Base-by-base conservation (phyloP, 2,113 vertebrate species). In the Atlantisia rogersi region DNA sequence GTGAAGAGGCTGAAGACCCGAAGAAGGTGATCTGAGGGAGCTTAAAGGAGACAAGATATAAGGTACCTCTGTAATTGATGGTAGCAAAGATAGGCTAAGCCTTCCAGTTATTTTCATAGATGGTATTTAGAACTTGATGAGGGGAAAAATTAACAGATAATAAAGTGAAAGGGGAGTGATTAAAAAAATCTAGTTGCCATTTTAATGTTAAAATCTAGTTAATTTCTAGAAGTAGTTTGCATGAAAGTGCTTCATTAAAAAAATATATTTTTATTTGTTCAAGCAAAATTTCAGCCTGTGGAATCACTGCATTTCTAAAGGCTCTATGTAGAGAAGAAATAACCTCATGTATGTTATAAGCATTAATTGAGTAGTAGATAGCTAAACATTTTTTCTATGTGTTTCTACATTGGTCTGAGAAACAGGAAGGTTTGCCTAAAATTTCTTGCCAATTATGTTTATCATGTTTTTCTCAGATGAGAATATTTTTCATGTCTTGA, bases 401-500 rank as follows among this genome's bases (percentile, higher is more conserved):
- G 8, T 52, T 82, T 15, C 48, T 82, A 28, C 48, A 60, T 21
- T 87, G 77, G 21, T 77, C 55, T 65, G 44, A 86, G 48, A 44
- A 78, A 37, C 58, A 62, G 58, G 80, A 71, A 77, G 42, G 39
- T 90, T 88, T 92, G 79, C 29, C 31, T 77, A 32, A 81, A 92
- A 60, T 91, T 73, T 79, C 52, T 83, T 83, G 42, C 39, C 37
- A 70, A 15, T 95, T 87, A 29, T 46, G 55, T 88, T 94, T 86
- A 79, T 89, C 14, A 2, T 79, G 35, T 56, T 94, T 93, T 82
- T 75, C 53, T 92, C 63, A 73, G 32, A 95, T 88, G 60, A 94
- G 93, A 94, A 56, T 81, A 75, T 93, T 95, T 93, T 88, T 90
- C 15, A 62, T 90, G 48, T 78, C 42, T 94, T 88, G 88, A 91